These are phyloP conservation scores for Plebejus argus DNA, from an alignment of 2,888 invertebrate genomes.

Conservation along the genomic window DNA sequence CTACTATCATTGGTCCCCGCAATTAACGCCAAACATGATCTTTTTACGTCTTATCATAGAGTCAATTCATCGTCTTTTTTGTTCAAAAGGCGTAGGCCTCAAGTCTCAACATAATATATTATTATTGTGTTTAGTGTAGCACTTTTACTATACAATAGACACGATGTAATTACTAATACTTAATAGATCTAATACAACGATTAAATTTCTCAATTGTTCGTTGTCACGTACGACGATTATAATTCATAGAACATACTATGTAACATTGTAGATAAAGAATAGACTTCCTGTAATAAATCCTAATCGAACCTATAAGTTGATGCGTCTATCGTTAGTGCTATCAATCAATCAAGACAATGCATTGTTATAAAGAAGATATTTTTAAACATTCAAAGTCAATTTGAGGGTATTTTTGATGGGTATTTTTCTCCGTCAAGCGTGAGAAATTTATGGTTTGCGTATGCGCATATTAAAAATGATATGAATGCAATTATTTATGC, in stretches of 20 bases:
- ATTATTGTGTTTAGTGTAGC: neutral
- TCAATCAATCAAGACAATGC: neutral
- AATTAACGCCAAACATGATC: no score
- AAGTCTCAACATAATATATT: no score
- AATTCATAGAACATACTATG: neutral
- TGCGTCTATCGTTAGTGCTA: neutral
- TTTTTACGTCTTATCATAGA: no score
- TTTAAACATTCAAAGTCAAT: neutral
- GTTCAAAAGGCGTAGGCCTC: no score
- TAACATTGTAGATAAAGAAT: neutral
- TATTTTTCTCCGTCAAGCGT: neutral
- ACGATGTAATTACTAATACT: neutral
- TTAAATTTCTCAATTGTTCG: conserved; percentile 1
- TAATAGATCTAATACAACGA: conserved; percentile 6
- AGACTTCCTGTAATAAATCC: neutral
- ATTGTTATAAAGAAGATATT: neutral
- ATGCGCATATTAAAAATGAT: neutral
- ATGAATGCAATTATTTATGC: conserved; percentile 3
- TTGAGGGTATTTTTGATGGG: neutral
- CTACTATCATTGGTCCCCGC: no score
- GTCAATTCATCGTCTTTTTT: no score
- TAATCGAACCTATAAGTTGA: neutral
- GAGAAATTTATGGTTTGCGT: neutral
- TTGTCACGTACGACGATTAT: neutral
- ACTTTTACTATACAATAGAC: neutral